These are phyloP conservation scores for Lepeophtheirus salmonis DNA, from an alignment of 1,140 invertebrate genomes.

Conservation along the genomic window DNA sequence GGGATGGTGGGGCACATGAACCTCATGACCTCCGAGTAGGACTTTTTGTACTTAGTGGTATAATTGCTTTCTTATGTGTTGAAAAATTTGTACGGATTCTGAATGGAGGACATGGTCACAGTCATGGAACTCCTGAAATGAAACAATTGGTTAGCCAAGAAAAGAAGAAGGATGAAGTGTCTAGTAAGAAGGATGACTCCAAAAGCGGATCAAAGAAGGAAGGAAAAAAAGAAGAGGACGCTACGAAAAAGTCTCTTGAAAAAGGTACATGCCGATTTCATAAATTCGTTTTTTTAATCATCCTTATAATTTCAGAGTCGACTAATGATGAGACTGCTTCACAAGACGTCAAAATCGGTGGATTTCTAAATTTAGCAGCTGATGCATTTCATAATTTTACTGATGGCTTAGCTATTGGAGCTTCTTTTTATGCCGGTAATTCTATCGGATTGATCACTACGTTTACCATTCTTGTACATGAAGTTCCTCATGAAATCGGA, in stretches of 20 bases:
- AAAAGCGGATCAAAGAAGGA: conserved; percentile 21
- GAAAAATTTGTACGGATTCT: conserved; percentile 63
- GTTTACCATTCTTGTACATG: conserved; percentile 79
- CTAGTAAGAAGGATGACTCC: conserved; percentile 19
- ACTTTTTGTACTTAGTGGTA: conserved; percentile 72
- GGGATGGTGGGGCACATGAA: conserved; percentile 35
- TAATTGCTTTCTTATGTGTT: conserved; percentile 69
- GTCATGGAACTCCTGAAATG: neutral
- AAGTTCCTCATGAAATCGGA: conserved; percentile 94
- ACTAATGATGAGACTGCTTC: conserved; percentile 20
- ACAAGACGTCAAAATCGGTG: conserved; percentile 68
- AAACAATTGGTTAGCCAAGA: neutral
- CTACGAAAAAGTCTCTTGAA: conserved; percentile 20
- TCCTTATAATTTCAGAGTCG: neutral
- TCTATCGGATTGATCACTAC: conserved; percentile 54
- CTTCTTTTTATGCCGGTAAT: conserved; percentile 74
- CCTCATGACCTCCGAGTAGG: conserved; percentile 62
- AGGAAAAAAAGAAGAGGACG: conserved; percentile 21
- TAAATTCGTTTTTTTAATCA: neutral
- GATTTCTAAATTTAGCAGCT: conserved; percentile 79
- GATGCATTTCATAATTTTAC: conserved; percentile 94
- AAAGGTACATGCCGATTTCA: too few species aligned
- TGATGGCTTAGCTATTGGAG: conserved; percentile 86
- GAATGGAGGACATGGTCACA: neutral
- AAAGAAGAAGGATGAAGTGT: neutral